Evolutionary conservation across 2,113 vertebrate genomes (phyloP).

Genomic region (Campylorhamphus procurvoides): DNA sequence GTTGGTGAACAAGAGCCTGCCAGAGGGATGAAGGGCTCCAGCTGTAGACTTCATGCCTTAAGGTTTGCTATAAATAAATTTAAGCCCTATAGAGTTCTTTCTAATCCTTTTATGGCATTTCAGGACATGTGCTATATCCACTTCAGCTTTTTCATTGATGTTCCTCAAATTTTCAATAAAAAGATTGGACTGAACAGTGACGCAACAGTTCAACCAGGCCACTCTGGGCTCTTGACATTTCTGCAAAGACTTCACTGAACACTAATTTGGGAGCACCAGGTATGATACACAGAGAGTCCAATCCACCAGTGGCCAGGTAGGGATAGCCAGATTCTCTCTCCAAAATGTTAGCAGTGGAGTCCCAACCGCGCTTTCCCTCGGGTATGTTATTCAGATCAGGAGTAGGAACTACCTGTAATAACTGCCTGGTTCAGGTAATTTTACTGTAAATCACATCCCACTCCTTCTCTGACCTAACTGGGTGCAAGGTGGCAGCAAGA

Average conservation of each 20-base stretch:
- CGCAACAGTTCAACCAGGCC: neutral
- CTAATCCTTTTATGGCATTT: neutral
- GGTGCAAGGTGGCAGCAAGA: neutral
- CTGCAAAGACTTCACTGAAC: neutral
- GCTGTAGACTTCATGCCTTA: neutral
- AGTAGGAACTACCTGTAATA: neutral
- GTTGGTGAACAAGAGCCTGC: neutral
- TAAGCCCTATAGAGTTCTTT: neutral
- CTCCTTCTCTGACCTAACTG: neutral
- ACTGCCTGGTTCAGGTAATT: neutral
- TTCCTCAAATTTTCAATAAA: neutral
- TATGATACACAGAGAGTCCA: neutral
- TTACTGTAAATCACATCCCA: neutral
- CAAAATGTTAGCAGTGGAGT: neutral
- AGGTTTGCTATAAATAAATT: neutral
- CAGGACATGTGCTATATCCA: neutral
- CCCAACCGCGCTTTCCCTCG: accelerated
- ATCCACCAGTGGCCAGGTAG: neutral
- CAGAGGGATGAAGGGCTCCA: neutral
- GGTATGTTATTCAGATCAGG: neutral
- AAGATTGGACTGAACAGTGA: neutral
- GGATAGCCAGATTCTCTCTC: neutral
- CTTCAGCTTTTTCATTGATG: neutral
- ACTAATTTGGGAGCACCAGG: neutral
- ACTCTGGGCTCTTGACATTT: neutral